Percentiles rank a stretch among this genome's conserved stretches.
phyloP scores from a whole-genome alignment of 1,140 invertebrate species.

The Leptinotarsa defecta region DNA sequence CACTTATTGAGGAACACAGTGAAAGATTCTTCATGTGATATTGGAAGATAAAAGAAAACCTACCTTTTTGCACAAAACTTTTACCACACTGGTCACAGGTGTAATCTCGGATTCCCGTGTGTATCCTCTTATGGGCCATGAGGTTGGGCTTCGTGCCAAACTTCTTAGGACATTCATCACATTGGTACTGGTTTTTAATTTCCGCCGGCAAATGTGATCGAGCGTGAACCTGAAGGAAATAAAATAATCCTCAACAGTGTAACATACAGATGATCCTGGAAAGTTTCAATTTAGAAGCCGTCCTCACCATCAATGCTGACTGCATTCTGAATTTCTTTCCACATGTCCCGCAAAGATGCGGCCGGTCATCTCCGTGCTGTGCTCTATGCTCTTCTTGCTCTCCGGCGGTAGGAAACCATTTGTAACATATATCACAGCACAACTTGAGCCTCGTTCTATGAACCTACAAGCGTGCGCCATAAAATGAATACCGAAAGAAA shows the following conservation, averaged over 20 bases:
- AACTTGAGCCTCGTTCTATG: conserved; percentile 62
- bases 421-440: conserved; percentile 63
- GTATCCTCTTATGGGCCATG: conserved; percentile 64
- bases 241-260: background rate
- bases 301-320: conserved; percentile 58
- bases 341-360: conserved; percentile 61
- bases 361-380: conserved; percentile 60
- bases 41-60: background rate
- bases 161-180: conserved; percentile 64
- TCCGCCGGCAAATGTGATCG: conserved; percentile 62
- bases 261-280: background rate
- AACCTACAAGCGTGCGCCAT: background rate
- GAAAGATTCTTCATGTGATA: too few relatives aligned
- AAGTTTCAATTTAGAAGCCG: background rate
- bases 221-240: conserved; percentile 51
- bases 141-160: conserved; percentile 63
- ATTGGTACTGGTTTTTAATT: conserved; percentile 62
- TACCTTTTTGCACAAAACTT: conserved; percentile 63
- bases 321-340: conserved; percentile 63
- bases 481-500: too few relatives aligned
- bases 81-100: conserved; percentile 67
- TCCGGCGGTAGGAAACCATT: conserved; percentile 58
- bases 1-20: too few relatives aligned
- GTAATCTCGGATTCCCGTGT: conserved; percentile 60
- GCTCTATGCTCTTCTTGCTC: conserved; percentile 60